These are phyloP conservation scores for Bubalus kerabau DNA, from an alignment of 2,113 vertebrate genomes.

Conservation along the genomic window DNA sequence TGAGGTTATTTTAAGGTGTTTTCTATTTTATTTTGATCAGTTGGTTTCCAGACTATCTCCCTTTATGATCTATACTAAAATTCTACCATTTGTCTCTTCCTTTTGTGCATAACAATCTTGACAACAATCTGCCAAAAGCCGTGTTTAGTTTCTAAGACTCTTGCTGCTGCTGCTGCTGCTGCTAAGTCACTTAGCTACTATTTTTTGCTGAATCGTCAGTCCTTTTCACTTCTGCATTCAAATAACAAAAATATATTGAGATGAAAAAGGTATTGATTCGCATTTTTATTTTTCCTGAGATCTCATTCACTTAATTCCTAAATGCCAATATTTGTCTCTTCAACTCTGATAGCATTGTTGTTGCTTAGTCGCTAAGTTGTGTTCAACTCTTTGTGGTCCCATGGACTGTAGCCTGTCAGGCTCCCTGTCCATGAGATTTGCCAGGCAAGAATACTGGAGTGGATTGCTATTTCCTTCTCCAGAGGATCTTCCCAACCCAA, in stretches of 20 bases:
- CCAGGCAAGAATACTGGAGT: not conserved
- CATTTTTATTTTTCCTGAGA: not conserved
- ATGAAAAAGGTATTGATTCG: not conserved
- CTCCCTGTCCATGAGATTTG: not conserved
- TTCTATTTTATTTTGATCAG: not conserved
- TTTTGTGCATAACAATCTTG: not conserved
- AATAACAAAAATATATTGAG: not conserved
- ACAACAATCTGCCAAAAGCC: not conserved
- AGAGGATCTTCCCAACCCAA: not conserved
- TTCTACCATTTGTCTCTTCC: rapidly evolving
- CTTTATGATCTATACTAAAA: not conserved
- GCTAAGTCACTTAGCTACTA: not conserved
- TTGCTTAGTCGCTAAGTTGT: not conserved
- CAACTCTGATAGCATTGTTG: not conserved
- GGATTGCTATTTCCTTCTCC: not conserved
- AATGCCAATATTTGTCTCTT: not conserved
- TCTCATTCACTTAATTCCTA: not conserved
- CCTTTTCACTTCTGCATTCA: not conserved
- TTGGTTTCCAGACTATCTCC: not conserved
- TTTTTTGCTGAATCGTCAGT: not conserved
- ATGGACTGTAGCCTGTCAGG: not conserved
- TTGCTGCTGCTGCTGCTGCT: not conserved
- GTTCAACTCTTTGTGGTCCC: not conserved
- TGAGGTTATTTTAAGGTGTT: not conserved
- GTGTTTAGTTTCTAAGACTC: not conserved